Conservation (phyloP, 2,113 vertebrate genomes). For the Phalacrocorax brasilianus region DNA sequence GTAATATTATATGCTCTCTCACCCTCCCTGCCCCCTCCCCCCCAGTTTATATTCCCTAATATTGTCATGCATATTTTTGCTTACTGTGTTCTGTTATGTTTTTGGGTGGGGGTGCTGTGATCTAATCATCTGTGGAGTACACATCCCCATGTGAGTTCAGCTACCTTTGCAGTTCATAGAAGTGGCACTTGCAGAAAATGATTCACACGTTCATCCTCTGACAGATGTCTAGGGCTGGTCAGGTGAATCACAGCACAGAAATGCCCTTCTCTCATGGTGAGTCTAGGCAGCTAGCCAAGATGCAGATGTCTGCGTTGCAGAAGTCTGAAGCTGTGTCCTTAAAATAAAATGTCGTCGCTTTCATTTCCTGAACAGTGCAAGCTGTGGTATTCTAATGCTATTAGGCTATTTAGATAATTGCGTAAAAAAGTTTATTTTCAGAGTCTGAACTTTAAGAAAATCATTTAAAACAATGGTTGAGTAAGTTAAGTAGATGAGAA, state of each 20-base stretch:
- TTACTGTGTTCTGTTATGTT: not conserved
- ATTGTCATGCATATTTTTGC: not conserved
- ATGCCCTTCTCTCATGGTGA: not conserved
- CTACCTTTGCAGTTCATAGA: not conserved
- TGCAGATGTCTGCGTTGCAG: not conserved
- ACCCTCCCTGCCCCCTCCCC: accelerated
- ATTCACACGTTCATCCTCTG: not conserved
- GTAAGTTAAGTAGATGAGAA: not conserved
- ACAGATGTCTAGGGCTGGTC: not conserved
- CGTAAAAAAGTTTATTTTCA: not conserved
- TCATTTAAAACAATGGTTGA: not conserved
- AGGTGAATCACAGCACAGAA: conserved; percentile 43
- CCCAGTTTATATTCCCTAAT: not conserved
- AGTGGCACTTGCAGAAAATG: not conserved
- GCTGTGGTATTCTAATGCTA: not conserved
- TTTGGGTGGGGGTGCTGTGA: not conserved
- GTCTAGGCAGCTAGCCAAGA: conserved; percentile 21
- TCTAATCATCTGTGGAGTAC: not conserved
- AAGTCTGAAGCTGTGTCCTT: conserved; percentile 7
- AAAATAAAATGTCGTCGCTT: conserved; percentile 6
- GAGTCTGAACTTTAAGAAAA: not conserved
- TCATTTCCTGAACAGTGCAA: not conserved
- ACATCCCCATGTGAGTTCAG: not conserved
- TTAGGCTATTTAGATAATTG: not conserved
- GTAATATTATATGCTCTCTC: not conserved